A percentile compares a stretch with the other conserved stretches of the same genome.
Conservation (phyloP, 2,113 vertebrate genomes). For the Regulus satrapa region DNA sequence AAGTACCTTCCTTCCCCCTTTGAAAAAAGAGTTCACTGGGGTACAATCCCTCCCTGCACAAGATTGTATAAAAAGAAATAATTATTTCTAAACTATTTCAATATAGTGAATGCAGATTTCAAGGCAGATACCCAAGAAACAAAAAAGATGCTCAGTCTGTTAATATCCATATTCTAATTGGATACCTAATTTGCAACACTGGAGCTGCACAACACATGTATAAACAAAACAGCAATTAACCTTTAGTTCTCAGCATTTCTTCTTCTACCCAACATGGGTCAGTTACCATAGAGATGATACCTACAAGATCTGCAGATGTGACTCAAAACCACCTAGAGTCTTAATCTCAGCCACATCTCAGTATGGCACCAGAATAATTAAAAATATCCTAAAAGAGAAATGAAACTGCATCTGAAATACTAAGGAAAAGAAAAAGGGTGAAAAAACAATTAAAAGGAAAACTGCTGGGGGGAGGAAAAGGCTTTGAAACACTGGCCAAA, state of each 20-base stretch:
- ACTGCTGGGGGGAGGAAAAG: neutral
- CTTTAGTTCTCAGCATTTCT: conserved; percentile 61
- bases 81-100: neutral
- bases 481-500: neutral
- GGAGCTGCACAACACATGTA: conserved; percentile 39
- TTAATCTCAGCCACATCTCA: conserved; percentile 46
- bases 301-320: conserved; percentile 57
- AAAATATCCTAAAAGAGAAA: conserved; percentile 58
- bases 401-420: conserved; percentile 39
- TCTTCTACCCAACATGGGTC: conserved; percentile 37
- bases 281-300: conserved; percentile 72
- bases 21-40: neutral
- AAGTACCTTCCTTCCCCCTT: neutral
- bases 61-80: neutral
- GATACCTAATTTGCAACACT: conserved; percentile 46
- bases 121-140: conserved; percentile 29
- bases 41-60: neutral
- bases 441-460: neutral
- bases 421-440: neutral
- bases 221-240: conserved; percentile 73
- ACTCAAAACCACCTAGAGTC: conserved; percentile 16
- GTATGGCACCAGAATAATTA: conserved; percentile 62
- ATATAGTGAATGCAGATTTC: no score
- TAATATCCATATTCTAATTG: conserved; percentile 66
- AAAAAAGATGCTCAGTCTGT: conserved; percentile 46